Conservation (phyloP, 2,888 invertebrate genomes). For the Sceliomorpha sp. region DNA sequence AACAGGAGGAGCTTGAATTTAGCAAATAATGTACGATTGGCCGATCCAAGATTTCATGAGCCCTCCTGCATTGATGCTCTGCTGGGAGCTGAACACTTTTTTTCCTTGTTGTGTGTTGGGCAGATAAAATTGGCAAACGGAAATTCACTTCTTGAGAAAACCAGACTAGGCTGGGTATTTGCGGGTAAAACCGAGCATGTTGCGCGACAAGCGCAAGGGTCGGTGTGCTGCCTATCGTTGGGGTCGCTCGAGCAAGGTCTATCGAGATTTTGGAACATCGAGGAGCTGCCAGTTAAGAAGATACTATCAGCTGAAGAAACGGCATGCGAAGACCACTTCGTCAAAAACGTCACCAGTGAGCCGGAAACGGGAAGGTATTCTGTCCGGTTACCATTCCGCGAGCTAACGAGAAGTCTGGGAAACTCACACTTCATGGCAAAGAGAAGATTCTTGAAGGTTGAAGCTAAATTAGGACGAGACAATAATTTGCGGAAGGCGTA, state of each 20-base stretch:
- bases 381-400: slow-evolving; percentile 23
- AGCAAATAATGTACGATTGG: slow-evolving; percentile 23
- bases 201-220: not conserved
- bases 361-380: slow-evolving; percentile 44
- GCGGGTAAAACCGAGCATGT: slow-evolving; percentile 10
- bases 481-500: slow-evolving; percentile 9
- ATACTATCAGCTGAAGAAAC: slow-evolving; percentile 52
- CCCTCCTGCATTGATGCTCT: slow-evolving; percentile 17
- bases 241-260: slow-evolving; percentile 4
- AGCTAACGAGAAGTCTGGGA: not conserved
- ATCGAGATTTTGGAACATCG: slow-evolving; percentile 57
- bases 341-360: slow-evolving; percentile 51
- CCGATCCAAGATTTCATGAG: slow-evolving; percentile 26
- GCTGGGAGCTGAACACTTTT: slow-evolving; percentile 22
- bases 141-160: slow-evolving; percentile 21
- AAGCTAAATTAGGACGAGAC: slow-evolving; percentile 2
- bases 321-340: slow-evolving; percentile 58
- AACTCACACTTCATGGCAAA: slow-evolving; percentile 3
- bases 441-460: slow-evolving; percentile 6
- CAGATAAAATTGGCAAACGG: slow-evolving; percentile 18
- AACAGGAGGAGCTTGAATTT: slow-evolving; percentile 2
- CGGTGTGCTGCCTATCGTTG: slow-evolving; percentile 9
- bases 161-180: slow-evolving; percentile 24
- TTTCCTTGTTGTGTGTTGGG: slow-evolving; percentile 14
- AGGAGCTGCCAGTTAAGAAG: slow-evolving; percentile 50